These are phyloP conservation scores for Anastrepha obliqua DNA, from an alignment of 1,140 invertebrate species.

Conservation along the genomic window DNA sequence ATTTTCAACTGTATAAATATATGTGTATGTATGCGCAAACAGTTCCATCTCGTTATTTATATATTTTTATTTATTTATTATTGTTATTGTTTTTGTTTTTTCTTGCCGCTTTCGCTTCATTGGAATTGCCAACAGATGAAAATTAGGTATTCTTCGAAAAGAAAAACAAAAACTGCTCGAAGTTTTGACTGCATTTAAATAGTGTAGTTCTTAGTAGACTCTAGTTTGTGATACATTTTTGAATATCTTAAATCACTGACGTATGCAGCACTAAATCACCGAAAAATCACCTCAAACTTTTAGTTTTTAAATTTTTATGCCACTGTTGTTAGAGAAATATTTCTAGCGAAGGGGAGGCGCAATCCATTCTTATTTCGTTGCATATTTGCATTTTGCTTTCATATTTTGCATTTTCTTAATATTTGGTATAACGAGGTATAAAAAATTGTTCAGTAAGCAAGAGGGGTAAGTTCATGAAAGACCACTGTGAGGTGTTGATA, in stretches of 20 bases:
- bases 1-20: constrained; percentile 1
- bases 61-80: not conserved
- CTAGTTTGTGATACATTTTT: not conserved
- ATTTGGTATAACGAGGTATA: too few species aligned
- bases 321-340: too few species aligned
- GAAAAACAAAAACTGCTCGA: not conserved
- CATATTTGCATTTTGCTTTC: too few species aligned
- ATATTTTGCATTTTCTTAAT: too few species aligned
- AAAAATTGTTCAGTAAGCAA: not conserved
- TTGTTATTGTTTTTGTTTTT: not conserved
- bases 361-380: not conserved
- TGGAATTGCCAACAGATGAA: not conserved
- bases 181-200: not conserved
- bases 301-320: too few species aligned
- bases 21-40: not conserved
- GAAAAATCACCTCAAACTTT: too few species aligned
- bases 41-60: not conserved
- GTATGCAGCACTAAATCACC: not conserved
- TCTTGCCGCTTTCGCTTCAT: not conserved
- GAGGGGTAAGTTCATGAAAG: too few species aligned
- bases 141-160: not conserved
- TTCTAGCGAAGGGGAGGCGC: not conserved
- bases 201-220: not conserved
- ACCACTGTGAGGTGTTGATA: too few species aligned
- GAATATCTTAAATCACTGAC: not conserved